Evolutionary conservation across 2,113 vertebrate species (phyloP), one percentile per base, ranked within the genome.

Genomic region (Delphinus delphis): DNA sequence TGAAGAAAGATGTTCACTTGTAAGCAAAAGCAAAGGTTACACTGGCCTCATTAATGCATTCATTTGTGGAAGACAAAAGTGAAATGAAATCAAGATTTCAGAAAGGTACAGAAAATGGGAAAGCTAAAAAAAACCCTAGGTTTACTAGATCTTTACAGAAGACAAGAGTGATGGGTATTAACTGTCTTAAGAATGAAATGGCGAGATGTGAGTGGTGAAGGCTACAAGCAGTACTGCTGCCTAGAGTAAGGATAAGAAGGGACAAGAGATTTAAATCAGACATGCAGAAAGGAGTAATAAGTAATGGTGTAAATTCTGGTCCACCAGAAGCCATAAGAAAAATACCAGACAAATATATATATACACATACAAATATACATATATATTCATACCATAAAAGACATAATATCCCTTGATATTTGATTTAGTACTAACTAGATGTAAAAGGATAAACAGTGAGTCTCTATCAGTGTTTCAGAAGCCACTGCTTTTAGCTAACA

Each of bases 31-130:
- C 18, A 53, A 21, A 89, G 4, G n/a, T 65, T 63, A 89, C 15
- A 44, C 25, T 63, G 7, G 5, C 58, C n/a, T 79, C 50, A 70
- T 62, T 87, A 88, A 60, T 26, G 28, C 28, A 81, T 15, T 74
- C 67, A 81, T 58, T 20, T 55, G 28, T 89, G 13, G 36, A 12
- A 93, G 23, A 87, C 31, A 95, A 90, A 95, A 73, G 11, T 90
- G 20, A 96, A 83, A 31, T 86, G 25, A 95, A 70, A 93, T 38
- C 38, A 83, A 83, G 63, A 87, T 87, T 93, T 89, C 68, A 31
- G 38, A 80, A 96, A 55, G 67, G 47, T 73, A 89, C 79, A 83
- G 55, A 95, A 93, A 88, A 93, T 53, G 21, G 4, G 14, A 90
- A 93, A 20, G 13, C n/a, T 67, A 41, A 70, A 70, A 6, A 81